Percentiles rank a stretch among this genome's conserved stretches.
These are phyloP conservation scores for Popillia japonica DNA, from an alignment of 1,140 invertebrate species.

Conservation along the genomic window DNA sequence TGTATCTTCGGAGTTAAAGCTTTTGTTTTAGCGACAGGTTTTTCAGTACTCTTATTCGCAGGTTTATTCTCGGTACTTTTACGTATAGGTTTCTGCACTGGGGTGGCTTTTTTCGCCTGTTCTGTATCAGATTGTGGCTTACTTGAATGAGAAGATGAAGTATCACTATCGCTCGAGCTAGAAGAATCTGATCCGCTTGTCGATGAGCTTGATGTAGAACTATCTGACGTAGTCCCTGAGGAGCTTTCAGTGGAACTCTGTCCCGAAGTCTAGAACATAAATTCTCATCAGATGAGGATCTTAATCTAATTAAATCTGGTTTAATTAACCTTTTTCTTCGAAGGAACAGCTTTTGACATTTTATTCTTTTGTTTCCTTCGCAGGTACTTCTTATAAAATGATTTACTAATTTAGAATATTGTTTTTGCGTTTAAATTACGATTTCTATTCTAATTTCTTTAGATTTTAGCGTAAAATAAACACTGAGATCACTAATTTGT, in stretches of 20 bases:
- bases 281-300: no score
- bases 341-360: conserved; percentile 42
- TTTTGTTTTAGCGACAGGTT: conserved; percentile 53
- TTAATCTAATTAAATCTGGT: no score
- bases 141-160: conserved; percentile 61
- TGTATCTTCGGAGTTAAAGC: conserved; percentile 59
- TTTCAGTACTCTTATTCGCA: conserved; percentile 44
- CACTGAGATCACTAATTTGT: background rate
- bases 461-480: conserved; percentile 23
- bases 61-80: conserved; percentile 55
- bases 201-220: conserved; percentile 71
- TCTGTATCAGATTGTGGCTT: conserved; percentile 61
- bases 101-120: conserved; percentile 63
- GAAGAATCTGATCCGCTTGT: conserved; percentile 75
- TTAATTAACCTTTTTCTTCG: conserved; percentile 44
- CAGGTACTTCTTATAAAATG: background rate
- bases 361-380: conserved; percentile 4
- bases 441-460: background rate
- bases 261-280: conserved; percentile 40
- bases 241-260: conserved; percentile 66
- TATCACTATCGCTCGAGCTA: conserved; percentile 71
- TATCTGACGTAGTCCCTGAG: conserved; percentile 59
- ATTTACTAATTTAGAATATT: background rate
- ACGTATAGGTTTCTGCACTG: conserved; percentile 59
- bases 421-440: background rate